A percentile compares a stretch with the other conserved stretches of the same genome.
Evolutionary conservation across 2,113 vertebrate genomes (phyloP).

Genomic region (Dendrocopos noguchii): DNA sequence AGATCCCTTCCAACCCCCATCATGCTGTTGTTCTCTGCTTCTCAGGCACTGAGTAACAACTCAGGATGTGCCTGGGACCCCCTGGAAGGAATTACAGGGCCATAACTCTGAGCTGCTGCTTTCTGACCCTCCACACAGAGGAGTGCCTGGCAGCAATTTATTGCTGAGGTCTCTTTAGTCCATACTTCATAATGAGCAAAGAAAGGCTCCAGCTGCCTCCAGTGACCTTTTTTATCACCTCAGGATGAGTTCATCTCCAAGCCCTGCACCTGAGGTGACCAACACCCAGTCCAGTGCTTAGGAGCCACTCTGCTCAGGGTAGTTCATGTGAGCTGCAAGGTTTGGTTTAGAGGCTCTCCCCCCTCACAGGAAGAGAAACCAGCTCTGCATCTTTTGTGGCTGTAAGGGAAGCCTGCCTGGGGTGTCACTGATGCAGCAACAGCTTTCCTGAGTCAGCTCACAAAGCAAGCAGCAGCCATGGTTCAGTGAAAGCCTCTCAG

Average conservation of each 20-base stretch:
- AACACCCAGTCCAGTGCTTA: not conserved
- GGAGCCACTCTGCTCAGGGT: not conserved
- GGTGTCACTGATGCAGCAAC: accelerated
- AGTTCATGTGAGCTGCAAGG: not conserved
- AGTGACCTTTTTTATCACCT: constrained; percentile 39
- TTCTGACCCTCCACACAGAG: not conserved
- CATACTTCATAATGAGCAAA: constrained; percentile 2
- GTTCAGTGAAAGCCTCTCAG: not conserved
- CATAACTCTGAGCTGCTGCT: constrained; percentile 1
- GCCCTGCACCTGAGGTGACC: not conserved
- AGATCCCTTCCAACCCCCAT: no score
- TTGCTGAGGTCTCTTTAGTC: constrained; percentile 21
- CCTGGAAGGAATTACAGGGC: not conserved
- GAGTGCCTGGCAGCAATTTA: not conserved
- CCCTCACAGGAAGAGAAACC: not conserved
- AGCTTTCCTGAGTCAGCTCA: not conserved
- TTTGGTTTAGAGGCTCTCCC: not conserved
- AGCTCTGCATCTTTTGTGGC: not conserved
- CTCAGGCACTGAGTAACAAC: not conserved
- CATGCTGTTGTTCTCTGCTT: not conserved
- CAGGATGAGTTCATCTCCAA: constrained; percentile 13
- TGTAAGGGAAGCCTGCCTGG: not conserved
- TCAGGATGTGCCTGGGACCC: not conserved
- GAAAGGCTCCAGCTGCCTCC: constrained; percentile 29
- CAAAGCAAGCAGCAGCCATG: not conserved